A percentile compares a stretch with the other conserved stretches of the same genome.
Evolutionary conservation across 2,888 invertebrate genomes (phyloP).

Genomic region (Heteropelma amictum): DNA sequence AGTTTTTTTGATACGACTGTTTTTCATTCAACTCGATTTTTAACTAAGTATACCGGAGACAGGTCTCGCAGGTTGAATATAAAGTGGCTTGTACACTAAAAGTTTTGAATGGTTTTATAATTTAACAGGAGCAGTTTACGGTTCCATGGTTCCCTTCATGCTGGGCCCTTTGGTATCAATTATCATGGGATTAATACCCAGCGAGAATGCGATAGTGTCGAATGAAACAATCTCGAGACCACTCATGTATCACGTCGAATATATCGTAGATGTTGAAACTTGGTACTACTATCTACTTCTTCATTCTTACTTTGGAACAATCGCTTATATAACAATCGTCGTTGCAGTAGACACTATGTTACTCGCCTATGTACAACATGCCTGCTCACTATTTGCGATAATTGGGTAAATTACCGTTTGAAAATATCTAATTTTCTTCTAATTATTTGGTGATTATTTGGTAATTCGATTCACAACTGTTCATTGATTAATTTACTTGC

Average conservation of each 20-base stretch:
- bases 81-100: not conserved
- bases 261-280: conserved; percentile 58
- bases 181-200: conserved; percentile 13
- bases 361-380: conserved; percentile 57
- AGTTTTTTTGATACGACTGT: no score
- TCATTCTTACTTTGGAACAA: conserved; percentile 59
- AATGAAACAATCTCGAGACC: conserved; percentile 32
- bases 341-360: conserved; percentile 57
- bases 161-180: conserved; percentile 51
- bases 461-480: no score
- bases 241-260: conserved; percentile 61
- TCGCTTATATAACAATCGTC: conserved; percentile 56
- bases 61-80: not conserved
- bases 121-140: conserved; percentile 52
- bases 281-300: conserved; percentile 58
- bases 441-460: no score
- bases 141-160: conserved; percentile 57
- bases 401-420: conserved; percentile 52
- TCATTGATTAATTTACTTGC: not conserved
- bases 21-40: no score
- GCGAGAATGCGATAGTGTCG: not conserved
- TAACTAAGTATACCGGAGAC: not conserved
- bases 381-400: conserved; percentile 58
- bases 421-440: no score
- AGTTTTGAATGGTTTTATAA: no score